A percentile compares a stretch with the other conserved stretches of the same genome.
These are phyloP conservation scores for Saimiri boliviensis DNA, from an alignment of 2,113 vertebrate species.

Conservation along the genomic window DNA sequence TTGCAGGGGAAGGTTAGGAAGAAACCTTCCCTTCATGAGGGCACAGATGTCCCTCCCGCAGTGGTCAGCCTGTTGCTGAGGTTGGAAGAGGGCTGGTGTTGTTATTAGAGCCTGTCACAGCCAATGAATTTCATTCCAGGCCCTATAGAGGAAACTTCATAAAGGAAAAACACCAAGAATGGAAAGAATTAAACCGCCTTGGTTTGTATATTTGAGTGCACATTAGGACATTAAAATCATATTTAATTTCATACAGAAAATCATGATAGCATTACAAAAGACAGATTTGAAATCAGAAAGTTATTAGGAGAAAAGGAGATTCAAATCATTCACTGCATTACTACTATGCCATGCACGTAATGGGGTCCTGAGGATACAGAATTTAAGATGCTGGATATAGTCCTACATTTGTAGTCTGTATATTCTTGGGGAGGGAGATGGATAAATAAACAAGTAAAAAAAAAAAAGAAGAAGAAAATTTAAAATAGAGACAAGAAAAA, in stretches of 20 bases:
- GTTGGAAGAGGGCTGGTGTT: neutral
- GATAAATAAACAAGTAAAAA: neutral
- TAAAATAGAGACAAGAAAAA: neutral
- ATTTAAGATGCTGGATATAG: neutral
- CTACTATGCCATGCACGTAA: neutral
- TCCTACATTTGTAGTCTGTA: neutral
- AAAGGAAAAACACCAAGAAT: constrained; percentile 24
- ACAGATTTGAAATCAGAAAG: neutral
- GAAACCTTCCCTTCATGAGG: neutral
- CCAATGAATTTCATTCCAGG: constrained; percentile 40
- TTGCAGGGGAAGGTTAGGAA: neutral
- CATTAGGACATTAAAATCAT: neutral
- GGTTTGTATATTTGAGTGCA: neutral
- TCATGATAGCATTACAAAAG: neutral
- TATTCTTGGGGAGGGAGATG: neutral
- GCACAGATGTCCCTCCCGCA: neutral
- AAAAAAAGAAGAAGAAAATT: neutral
- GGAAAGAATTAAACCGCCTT: constrained; percentile 1
- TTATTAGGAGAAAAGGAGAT: neutral
- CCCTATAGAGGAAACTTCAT: neutral
- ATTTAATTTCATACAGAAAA: neutral
- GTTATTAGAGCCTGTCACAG: neutral
- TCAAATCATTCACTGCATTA: neutral
- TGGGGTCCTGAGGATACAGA: neutral
- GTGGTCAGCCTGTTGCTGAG: neutral